phyloP scores from a whole-genome alignment of 2,113 vertebrate species.

The Gobio gobio region DNA sequence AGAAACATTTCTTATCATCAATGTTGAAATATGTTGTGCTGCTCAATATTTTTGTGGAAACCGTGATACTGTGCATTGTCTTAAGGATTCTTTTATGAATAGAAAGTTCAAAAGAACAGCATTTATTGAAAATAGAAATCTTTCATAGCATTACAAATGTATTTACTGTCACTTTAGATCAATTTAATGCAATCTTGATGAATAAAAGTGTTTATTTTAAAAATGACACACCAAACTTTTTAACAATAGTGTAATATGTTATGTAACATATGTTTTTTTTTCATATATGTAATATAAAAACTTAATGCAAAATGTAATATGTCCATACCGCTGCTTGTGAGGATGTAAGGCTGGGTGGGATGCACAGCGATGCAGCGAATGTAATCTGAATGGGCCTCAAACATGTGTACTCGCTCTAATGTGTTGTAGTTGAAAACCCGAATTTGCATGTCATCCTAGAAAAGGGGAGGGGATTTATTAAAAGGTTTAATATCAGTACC shows the following conservation, averaged over 20 bases:
- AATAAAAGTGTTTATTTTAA: background rate
- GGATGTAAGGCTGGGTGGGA: constrained; percentile 97
- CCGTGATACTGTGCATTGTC: background rate
- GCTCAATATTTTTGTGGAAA: too few species aligned
- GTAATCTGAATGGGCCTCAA: constrained; percentile 97
- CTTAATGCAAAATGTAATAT: background rate
- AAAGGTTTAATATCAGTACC: too few species aligned
- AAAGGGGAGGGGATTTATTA: background rate
- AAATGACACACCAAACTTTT: background rate
- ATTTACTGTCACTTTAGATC: background rate
- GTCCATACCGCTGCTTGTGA: constrained; percentile 93
- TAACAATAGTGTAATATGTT: background rate
- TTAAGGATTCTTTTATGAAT: background rate
- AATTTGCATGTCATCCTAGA: constrained; percentile 98
- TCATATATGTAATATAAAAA: background rate
- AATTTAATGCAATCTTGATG: background rate
- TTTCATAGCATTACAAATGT: background rate
- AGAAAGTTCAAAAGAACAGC: background rate
- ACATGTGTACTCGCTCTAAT: constrained; percentile 97
- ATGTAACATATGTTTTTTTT: background rate
- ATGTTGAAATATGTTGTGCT: background rate
- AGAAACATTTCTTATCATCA: background rate
- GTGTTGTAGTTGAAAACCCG: constrained; percentile 99
- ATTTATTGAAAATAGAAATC: background rate
- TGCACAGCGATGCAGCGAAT: constrained; percentile 98